Base-by-base conservation (phyloP, 2,888 invertebrate species). In the Plagodis pulveraria region DNA sequence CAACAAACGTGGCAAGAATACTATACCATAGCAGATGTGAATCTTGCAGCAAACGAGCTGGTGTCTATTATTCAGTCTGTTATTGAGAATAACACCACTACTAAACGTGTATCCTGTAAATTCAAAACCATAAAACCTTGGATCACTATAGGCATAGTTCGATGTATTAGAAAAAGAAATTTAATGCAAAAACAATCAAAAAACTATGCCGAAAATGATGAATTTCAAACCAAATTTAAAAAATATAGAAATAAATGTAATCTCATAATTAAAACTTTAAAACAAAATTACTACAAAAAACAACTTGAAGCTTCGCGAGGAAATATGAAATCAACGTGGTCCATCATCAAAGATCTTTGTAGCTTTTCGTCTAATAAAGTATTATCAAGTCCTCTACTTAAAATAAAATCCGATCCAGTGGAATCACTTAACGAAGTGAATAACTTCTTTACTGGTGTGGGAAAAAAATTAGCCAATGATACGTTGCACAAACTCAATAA, bases 251-350 rank as follows among this genome's bases (percentile, higher is more conserved):
- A 44, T 12, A 44, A 12, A 11, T 44, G 43, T 6, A 44, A 44
- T 44, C 12, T 12, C 2, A 5, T 44, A 12, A 44, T 44, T 12
- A 44, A 44, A 11, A 4, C 43, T 1, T 44, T 44, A 44, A 44
- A 44, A 22, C 43, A 44, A 44, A 12, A 44, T 44, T 44, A 44
- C 22, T 44, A 44, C 43, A 44, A 44, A 44, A 44, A 44, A 22
- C 11, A 22, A 36, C 36, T 44, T 8, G 22, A 44, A 11, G 11
- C 12, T 8, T 44, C 12, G 7, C 43, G 22, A 44, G 43, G 43
- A 22, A 11, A 44, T 22, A 44, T 44, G 22, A 44, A 44, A 9
- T 12, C 9, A 7, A 44, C 43, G 6, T 44, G 43, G 43, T n/a
- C 9, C 5, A 22, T 44, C 5, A 44, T 44, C 22, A 42, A 12